Evolutionary conservation across 2,888 invertebrate genomes (phyloP).

Genomic region (Epistrophe eligans): DNA sequence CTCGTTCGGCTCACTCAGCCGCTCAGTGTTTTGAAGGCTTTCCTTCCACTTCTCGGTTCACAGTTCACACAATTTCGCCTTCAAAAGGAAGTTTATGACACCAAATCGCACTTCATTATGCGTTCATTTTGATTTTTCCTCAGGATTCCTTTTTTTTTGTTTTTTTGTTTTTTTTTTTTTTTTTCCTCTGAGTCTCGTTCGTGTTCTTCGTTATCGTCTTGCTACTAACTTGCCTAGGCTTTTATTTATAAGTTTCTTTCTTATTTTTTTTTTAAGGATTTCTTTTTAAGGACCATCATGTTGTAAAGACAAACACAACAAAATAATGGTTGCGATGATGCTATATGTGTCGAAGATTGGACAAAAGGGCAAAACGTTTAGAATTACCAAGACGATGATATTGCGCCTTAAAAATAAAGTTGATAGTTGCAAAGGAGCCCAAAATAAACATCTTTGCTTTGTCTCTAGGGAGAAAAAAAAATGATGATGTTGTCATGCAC

Average conservation of each 20-base stretch:
- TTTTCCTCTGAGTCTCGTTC: conserved; percentile 73
- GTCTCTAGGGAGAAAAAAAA: not conserved
- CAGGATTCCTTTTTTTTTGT: conserved; percentile 53
- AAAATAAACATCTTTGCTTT: conserved; percentile 50
- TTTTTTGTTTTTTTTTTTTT: conserved; percentile 77
- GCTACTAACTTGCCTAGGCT: conserved; percentile 61
- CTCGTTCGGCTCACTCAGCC: conserved; percentile 50
- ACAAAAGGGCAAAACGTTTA: conserved; percentile 67
- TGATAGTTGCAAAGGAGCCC: conserved; percentile 37
- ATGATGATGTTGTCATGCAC: conserved; percentile 20
- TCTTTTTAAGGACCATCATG: conserved; percentile 56
- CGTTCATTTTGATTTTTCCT: conserved; percentile 73
- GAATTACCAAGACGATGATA: conserved; percentile 61
- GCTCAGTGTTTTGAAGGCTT: conserved; percentile 57
- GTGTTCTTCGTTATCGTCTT: conserved; percentile 70
- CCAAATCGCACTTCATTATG: conserved; percentile 76
- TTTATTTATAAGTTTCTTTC: conserved; percentile 55
- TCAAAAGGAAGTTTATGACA: conserved; percentile 75
- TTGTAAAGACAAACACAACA: conserved; percentile 57
- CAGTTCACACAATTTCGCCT: conserved; percentile 71
- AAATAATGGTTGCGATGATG: conserved; percentile 38
- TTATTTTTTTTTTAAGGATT: conserved; percentile 55
- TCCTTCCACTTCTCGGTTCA: conserved; percentile 45
- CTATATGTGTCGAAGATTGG: conserved; percentile 34
- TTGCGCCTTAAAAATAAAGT: conserved; percentile 47